Evolutionary conservation across 2,797 vertebrate genomes (phyloP).

Genomic region (Xenops minutus): DNA sequence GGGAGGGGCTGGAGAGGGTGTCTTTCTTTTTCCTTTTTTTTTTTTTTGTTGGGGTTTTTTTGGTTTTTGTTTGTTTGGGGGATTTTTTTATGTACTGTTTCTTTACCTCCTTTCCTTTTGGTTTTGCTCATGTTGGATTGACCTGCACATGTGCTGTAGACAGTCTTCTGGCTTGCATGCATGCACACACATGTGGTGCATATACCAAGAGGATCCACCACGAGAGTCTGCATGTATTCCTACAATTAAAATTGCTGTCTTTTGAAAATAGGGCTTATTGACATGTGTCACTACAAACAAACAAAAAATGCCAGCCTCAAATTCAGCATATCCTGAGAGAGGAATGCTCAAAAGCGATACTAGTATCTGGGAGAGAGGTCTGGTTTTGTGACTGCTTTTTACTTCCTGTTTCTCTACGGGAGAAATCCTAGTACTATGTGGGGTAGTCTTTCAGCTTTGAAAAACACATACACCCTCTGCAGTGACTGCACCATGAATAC

Average conservation of each 20-base stretch:
- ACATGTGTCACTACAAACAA: not conserved
- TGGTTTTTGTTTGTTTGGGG: too few species aligned
- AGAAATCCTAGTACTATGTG: not conserved
- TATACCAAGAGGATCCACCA: not conserved
- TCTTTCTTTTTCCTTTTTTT: too few species aligned
- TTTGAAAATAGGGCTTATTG: not conserved
- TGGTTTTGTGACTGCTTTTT: not conserved
- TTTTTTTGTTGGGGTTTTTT: too few species aligned
- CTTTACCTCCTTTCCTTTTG: constrained; percentile 43
- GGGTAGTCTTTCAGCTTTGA: not conserved
- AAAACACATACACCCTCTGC: not conserved
- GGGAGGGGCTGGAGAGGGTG: too few species aligned
- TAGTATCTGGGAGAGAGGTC: not conserved
- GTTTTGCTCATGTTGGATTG: constrained; percentile 30
- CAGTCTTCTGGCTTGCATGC: constrained; percentile 10
- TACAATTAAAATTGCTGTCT: not conserved
- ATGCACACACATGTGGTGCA: not conserved
- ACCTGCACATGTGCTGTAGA: constrained; percentile 34
- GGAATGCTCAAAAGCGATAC: not conserved
- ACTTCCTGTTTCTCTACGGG: not conserved
- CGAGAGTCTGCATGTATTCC: not conserved
- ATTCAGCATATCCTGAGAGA: not conserved
- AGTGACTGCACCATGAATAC: not conserved
- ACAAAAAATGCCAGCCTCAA: not conserved
- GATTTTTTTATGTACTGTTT: not conserved